These are phyloP conservation scores for Pangasianodon hypophthalmus DNA, from an alignment of 2,113 vertebrate genomes.

Conservation along the genomic window DNA sequence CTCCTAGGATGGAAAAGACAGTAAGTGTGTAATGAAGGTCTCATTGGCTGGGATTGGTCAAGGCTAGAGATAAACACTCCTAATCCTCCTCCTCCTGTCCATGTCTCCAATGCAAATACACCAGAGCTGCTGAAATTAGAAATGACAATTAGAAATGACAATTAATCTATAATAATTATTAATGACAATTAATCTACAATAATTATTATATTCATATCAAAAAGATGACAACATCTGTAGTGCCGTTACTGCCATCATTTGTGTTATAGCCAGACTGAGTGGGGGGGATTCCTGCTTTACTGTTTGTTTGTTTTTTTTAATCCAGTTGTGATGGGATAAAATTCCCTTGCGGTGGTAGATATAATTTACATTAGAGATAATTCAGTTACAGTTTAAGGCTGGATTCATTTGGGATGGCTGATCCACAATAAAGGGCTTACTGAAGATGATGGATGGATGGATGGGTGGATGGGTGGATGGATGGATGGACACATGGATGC, in stretches of 20 bases:
- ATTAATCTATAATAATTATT: neutral
- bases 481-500: neutral
- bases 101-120: neutral
- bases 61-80: neutral
- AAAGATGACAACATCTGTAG: neutral
- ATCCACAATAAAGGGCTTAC: neutral
- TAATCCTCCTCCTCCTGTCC: neutral
- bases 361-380: neutral
- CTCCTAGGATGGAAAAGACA: neutral
- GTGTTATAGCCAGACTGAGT: neutral
- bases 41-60: neutral
- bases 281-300: neutral
- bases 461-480: neutral
- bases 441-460: neutral
- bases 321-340: neutral
- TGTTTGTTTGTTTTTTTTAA: neutral
- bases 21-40: neutral
- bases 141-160: neutral
- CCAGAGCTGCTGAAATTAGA: neutral
- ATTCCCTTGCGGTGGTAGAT: neutral
- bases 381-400: neutral
- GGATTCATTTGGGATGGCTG: neutral
- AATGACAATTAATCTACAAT: neutral
- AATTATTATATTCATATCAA: neutral
- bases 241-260: neutral